Base-by-base conservation (phyloP, 2,797 vertebrate genomes). In the Hemibagrus guttatus region DNA sequence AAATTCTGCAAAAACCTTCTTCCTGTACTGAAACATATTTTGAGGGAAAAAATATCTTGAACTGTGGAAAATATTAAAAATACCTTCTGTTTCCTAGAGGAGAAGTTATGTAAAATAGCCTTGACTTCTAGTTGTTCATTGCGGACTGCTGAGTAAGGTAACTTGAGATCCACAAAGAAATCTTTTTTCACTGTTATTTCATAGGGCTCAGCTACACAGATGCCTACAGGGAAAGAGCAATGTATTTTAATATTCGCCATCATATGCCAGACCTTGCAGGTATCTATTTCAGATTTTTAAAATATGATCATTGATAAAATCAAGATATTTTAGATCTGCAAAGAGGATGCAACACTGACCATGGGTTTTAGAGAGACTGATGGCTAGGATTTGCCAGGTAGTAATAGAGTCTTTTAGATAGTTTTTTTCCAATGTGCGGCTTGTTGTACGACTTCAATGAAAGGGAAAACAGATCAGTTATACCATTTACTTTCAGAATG, bases 91-190 rank as follows among this genome's bases (percentile, higher is more conserved):
- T 13, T 64, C 35, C 16, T 81, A 7, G 74, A 86, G 35, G 72
- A 59, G 90, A 97, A 96, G 93, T 98, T 98, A 94, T 97, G 97
- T 49, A 98, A 95, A 78, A 98, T 69, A 0, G 96, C 97, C 0
- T 96, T 96, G 80, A 98, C 91, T 92, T 98, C 97, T 86, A 98
- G 91, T 87, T 98, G 97, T 88, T 98, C 97, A 0, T 97, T 97
- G 52, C 95, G 95, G 59, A 98, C 96, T 2, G 96, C 97, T 0
- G 97, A 97, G 91, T 97, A 98, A 7, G 97, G 97, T 42, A 98
- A 88, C 75, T 92, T 95, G 9, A 99, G 94, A 84, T 97, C 97
- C 0, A 98, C 93, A 90, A 98, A 98, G 94, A 98, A 97, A 0
- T 95, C 88, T 76, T 97, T 96, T 86, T 84, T 90, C 17, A 97